Percentiles rank a stretch among this genome's conserved stretches.
phyloP scores from a whole-genome alignment of 2,888 invertebrate species.

The Archaeoteleia sp. region DNA sequence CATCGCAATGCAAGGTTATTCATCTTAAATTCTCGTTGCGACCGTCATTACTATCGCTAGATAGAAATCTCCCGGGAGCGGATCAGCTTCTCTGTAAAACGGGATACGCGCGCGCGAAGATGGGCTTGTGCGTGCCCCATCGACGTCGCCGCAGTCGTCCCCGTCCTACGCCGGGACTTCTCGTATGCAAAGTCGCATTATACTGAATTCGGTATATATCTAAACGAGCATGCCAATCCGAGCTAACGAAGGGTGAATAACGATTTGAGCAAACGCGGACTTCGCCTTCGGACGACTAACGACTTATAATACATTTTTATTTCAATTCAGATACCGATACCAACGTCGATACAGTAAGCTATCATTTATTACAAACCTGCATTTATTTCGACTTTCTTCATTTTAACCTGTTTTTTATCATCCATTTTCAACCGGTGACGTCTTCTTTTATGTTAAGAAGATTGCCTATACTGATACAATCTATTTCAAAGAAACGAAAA shows the following conservation, averaged over 20 bases:
- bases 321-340: too few relatives aligned
- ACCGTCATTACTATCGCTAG: slow-evolving; percentile 71
- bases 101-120: slow-evolving; percentile 54
- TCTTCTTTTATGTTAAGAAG: too few relatives aligned
- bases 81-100: slow-evolving; percentile 52
- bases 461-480: too few relatives aligned
- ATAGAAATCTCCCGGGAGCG: slow-evolving; percentile 67
- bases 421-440: too few relatives aligned
- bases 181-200: slow-evolving; percentile 50
- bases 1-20: slow-evolving; percentile 74
- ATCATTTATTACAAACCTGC: too few relatives aligned
- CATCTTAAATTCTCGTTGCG: slow-evolving; percentile 72
- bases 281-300: slow-evolving; percentile 37
- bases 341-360: too few relatives aligned
- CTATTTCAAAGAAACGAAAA: too few relatives aligned
- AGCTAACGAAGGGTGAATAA: slow-evolving; percentile 52
- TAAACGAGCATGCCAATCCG: slow-evolving; percentile 50
- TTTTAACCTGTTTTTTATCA: too few relatives aligned
- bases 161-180: slow-evolving; percentile 33
- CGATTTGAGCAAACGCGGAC: slow-evolving; percentile 49
- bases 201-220: slow-evolving; percentile 51
- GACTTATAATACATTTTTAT: slow-evolving; percentile 44
- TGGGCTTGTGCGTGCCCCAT: slow-evolving; percentile 49
- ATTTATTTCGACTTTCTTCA: too few relatives aligned
- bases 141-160: slow-evolving; percentile 43